A percentile compares a stretch with the other conserved stretches of the same genome.
Evolutionary conservation across 2,113 vertebrate species (phyloP).

Genomic region (Entomyzon cyanotis): DNA sequence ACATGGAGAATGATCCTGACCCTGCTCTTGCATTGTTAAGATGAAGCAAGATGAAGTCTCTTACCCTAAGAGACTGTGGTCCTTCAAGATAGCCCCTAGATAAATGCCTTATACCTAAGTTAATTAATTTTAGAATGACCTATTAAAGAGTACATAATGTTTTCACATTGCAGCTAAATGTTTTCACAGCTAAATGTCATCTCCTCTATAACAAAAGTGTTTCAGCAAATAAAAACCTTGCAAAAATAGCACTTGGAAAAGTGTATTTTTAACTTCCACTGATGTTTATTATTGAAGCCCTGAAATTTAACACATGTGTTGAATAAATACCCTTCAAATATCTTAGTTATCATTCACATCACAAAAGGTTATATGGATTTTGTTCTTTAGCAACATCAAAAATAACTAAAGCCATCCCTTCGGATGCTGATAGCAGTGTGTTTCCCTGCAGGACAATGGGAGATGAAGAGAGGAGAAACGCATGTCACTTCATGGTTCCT

Average conservation of each 20-base stretch:
- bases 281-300: conserved; percentile 57
- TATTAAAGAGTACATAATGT: conserved; percentile 43
- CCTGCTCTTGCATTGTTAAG: accelerated
- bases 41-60: neutral
- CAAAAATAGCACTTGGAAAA: conserved; percentile 7
- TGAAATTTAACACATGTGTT: conserved; percentile 58
- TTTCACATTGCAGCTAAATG: conserved; percentile 41
- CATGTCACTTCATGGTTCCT: neutral
- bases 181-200: conserved; percentile 61
- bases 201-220: conserved; percentile 37
- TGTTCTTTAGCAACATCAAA: conserved; percentile 27
- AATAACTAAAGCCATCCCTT: neutral
- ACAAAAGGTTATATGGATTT: neutral
- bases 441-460: neutral
- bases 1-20: neutral
- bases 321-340: conserved; percentile 29
- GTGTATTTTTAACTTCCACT: conserved; percentile 47
- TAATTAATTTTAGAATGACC: conserved; percentile 59
- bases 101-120: conserved; percentile 37
- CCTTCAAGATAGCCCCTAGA: neutral
- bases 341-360: conserved; percentile 4
- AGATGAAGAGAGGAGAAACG: neutral
- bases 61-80: neutral
- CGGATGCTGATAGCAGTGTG: neutral
- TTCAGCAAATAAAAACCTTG: conserved; percentile 47